A percentile compares a stretch with the other conserved stretches of the same genome.
These are phyloP conservation scores for Drosophila vallismaia DNA, from an alignment of 2,888 invertebrate species.

Conservation along the genomic window DNA sequence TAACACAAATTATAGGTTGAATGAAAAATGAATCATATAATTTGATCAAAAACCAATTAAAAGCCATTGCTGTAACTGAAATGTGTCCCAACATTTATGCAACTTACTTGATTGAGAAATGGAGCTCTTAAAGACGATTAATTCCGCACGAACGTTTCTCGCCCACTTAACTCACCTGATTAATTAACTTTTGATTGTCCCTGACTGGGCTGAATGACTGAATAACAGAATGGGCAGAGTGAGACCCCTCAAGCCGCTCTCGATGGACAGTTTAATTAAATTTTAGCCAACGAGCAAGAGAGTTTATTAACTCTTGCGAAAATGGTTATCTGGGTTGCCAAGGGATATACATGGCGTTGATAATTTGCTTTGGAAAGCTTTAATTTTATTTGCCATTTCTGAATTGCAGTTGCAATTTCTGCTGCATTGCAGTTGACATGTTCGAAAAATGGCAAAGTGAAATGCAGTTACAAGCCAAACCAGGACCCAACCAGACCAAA, in stretches of 20 bases:
- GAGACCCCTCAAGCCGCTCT: conserved; percentile 17
- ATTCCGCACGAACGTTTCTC: conserved; percentile 31
- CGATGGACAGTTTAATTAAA: conserved; percentile 40
- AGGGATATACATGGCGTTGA: conserved; percentile 20
- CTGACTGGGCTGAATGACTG: conserved; percentile 9
- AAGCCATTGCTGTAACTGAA: not conserved
- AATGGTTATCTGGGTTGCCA: conserved; percentile 42
- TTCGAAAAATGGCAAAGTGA: conserved; percentile 55
- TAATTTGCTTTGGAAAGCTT: conserved; percentile 71
- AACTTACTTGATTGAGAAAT: conserved; percentile 9
- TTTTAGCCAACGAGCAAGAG: conserved; percentile 27
- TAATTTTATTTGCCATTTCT: conserved; percentile 72
- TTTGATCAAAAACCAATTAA: not conserved
- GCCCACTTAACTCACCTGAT: conserved; percentile 34
- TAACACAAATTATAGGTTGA: not conserved
- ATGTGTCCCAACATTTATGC: conserved; percentile 18
- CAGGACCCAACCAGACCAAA: not conserved
- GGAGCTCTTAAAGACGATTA: conserved; percentile 31
- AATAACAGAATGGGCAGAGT: not conserved
- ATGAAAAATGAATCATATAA: not conserved
- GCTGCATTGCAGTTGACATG: conserved; percentile 76
- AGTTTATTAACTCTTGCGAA: conserved; percentile 37
- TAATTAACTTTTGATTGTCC: conserved; percentile 44
- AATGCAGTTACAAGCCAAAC: conserved; percentile 25
- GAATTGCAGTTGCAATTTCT: conserved; percentile 68